Conservation (phyloP, 2,797 vertebrate species). For the Myoxocephalus aenaeus region DNA sequence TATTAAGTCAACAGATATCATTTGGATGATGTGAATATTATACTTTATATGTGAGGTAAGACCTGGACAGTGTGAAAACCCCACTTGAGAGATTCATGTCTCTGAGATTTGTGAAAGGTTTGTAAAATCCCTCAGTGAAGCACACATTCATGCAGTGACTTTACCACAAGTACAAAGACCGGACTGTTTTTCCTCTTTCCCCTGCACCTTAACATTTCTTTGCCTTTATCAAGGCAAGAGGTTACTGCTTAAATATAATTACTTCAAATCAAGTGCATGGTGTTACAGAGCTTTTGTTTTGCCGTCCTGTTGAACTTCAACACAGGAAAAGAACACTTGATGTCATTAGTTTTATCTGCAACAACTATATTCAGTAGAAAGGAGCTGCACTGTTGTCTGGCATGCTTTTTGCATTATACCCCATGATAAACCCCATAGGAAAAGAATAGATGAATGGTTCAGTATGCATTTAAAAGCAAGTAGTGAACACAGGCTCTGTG, state of each 20-base stretch:
- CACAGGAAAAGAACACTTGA: constrained; percentile 43
- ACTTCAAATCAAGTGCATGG: constrained; percentile 18
- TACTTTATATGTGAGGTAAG: background rate
- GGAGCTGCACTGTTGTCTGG: constrained; percentile 34
- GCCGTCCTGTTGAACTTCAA: constrained; percentile 15
- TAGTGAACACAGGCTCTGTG: constrained; percentile 62
- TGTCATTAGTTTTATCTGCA: constrained; percentile 39
- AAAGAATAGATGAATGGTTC: constrained; percentile 63
- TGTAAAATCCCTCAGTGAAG: constrained; percentile 42
- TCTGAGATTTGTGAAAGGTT: constrained; percentile 33
- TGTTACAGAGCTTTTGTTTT: constrained; percentile 22
- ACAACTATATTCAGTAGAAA: constrained; percentile 36
- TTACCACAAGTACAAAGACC: constrained; percentile 61
- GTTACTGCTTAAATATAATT: constrained; percentile 36
- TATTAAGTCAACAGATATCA: background rate
- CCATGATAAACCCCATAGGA: constrained; percentile 50
- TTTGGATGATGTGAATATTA: constrained; percentile 11
- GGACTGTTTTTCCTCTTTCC: constrained; percentile 51
- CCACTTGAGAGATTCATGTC: constrained; percentile 24
- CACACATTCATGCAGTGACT: constrained; percentile 48
- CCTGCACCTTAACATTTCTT: constrained; percentile 40
- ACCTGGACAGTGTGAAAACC: constrained; percentile 10
- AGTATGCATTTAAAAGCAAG: constrained; percentile 45
- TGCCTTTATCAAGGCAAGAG: constrained; percentile 16
- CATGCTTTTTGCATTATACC: constrained; percentile 28